Conservation (phyloP, 2,113 vertebrate species). For the Pycnonotus jocosus region DNA sequence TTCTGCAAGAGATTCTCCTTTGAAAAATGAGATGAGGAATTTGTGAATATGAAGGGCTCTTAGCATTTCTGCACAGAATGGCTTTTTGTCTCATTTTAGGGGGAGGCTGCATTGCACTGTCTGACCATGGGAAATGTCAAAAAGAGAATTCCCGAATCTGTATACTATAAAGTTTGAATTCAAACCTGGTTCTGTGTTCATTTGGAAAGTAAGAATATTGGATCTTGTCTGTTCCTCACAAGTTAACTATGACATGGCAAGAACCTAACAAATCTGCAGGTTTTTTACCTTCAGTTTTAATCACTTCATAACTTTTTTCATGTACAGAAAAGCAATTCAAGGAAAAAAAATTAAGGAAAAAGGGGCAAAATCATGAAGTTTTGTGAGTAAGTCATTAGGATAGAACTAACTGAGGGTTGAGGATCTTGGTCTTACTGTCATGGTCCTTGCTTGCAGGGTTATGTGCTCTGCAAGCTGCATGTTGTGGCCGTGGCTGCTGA, state of each 20-base stretch:
- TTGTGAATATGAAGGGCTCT: neutral
- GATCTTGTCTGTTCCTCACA: neutral
- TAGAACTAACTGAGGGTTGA: neutral
- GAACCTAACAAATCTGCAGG: neutral
- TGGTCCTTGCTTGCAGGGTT: neutral
- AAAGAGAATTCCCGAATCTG: neutral
- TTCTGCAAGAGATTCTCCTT: conserved; percentile 1
- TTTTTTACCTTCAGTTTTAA: neutral
- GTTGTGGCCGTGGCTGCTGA: neutral
- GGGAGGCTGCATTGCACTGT: neutral
- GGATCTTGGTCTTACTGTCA: neutral
- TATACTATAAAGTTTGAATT: neutral
- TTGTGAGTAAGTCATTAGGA: neutral
- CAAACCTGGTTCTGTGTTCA: neutral
- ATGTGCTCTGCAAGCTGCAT: neutral
- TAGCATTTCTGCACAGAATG: neutral
- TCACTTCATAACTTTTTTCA: neutral
- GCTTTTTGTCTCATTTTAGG: neutral
- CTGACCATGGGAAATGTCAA: neutral
- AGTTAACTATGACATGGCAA: neutral
- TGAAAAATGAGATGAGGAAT: neutral
- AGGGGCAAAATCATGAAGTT: neutral
- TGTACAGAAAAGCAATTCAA: neutral
- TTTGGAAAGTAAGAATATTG: neutral
- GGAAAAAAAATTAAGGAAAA: neutral